phyloP scores from a whole-genome alignment of 2,888 invertebrate species.

The Ectobius pallidus region DNA sequence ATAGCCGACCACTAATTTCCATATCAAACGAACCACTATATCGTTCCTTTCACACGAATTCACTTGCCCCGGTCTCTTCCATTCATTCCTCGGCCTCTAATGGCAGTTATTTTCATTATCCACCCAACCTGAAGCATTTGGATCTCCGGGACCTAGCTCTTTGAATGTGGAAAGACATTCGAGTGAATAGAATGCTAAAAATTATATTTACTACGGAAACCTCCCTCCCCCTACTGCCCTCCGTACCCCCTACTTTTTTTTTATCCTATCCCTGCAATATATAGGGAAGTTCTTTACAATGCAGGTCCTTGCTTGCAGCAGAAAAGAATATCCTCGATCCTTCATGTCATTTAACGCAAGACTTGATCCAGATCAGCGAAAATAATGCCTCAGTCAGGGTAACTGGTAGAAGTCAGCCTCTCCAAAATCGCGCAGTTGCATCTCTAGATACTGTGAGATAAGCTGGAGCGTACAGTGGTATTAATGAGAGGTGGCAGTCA shows the following conservation, averaged over 20 bases:
- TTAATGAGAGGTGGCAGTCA: too few relatives aligned
- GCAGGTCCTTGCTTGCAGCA: slow-evolving; percentile 20
- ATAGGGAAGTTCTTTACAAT: slow-evolving; percentile 33
- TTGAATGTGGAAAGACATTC: slow-evolving; percentile 38
- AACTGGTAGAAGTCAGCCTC: too few relatives aligned
- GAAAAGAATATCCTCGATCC: slow-evolving; percentile 22
- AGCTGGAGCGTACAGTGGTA: too few relatives aligned
- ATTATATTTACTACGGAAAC: slow-evolving; percentile 38
- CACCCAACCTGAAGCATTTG: slow-evolving; percentile 33
- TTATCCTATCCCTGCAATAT: slow-evolving; percentile 2
- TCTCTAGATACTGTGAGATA: too few relatives aligned
- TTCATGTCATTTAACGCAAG: slow-evolving; percentile 37
- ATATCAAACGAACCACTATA: slow-evolving; percentile 42
- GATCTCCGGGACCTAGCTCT: slow-evolving; percentile 34
- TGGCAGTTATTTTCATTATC: slow-evolving; percentile 43
- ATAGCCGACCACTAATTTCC: slow-evolving; percentile 42
- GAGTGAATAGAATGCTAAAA: slow-evolving; percentile 39
- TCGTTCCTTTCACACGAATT: slow-evolving; percentile 40
- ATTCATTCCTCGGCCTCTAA: slow-evolving; percentile 37
- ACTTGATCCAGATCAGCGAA: slow-evolving; percentile 35
- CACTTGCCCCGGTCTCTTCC: slow-evolving; percentile 30
- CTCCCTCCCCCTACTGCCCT: slow-evolving; percentile 10
- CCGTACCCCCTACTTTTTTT: background rate
- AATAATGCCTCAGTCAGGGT: slow-evolving; percentile 30
- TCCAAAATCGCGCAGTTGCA: too few relatives aligned